A percentile compares a stretch with the other conserved stretches of the same genome.
Conservation (phyloP, 2,113 vertebrate species). For the Connochaetes taurinus region DNA sequence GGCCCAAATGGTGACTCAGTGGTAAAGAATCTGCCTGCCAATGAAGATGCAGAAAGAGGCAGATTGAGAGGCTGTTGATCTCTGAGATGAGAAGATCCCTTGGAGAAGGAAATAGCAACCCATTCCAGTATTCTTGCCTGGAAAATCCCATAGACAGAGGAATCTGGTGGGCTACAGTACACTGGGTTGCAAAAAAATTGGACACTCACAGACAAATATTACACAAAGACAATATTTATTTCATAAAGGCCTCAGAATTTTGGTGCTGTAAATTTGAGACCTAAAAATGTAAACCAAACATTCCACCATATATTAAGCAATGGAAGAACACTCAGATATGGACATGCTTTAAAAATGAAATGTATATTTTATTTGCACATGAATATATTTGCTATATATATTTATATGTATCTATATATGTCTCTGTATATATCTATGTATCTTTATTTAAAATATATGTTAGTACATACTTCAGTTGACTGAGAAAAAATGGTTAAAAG, state of each 20-base stretch:
- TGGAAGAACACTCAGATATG: background rate
- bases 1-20: background rate
- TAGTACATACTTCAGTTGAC: background rate
- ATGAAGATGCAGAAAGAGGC: background rate
- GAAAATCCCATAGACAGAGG: background rate
- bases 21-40: background rate
- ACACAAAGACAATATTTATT: background rate
- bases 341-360: background rate
- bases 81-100: background rate
- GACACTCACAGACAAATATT: background rate
- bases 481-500: background rate
- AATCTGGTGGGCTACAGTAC: background rate
- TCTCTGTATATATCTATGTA: background rate
- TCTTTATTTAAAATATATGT: background rate
- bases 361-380: background rate
- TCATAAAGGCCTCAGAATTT: background rate
- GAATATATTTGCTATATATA: background rate
- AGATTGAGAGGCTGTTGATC: background rate
- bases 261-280: background rate
- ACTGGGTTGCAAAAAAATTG: background rate
- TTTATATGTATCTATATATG: background rate
- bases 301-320: background rate
- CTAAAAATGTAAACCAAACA: background rate
- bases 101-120: background rate
- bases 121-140: background rate